phyloP scores from a whole-genome alignment of 2,888 invertebrate genomes.

The Luperina nickerlii region DNA sequence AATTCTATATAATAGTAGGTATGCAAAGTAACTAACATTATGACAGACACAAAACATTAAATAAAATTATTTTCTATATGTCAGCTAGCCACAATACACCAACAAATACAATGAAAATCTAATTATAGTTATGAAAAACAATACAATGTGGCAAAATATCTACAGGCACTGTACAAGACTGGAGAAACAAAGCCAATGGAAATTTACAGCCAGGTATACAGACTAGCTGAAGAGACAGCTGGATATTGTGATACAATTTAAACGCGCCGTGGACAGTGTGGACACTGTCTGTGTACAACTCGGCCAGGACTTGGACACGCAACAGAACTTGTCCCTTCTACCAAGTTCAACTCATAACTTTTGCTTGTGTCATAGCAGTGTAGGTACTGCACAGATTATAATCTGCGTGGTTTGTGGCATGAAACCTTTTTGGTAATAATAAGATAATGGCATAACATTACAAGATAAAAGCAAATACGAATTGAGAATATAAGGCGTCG shows the following conservation, averaged over 20 bases:
- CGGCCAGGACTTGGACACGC: background rate
- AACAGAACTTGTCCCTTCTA: background rate
- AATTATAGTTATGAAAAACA: background rate
- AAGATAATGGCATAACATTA: background rate
- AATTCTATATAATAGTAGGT: no score
- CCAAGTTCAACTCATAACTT: background rate
- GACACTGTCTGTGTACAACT: background rate
- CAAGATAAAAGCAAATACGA: background rate
- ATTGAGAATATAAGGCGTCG: background rate
- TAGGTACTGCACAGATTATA: background rate
- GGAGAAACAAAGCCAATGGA: no score
- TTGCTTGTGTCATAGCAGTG: background rate
- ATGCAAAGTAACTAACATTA: no score
- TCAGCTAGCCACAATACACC: background rate
- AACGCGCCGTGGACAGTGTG: background rate
- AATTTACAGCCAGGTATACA: background rate
- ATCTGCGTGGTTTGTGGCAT: background rate
- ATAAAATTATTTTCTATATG: background rate
- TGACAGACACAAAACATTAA: background rate
- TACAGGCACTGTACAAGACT: background rate
- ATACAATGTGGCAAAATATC: background rate
- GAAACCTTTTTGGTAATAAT: background rate
- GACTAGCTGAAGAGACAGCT: background rate
- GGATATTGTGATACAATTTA: conserved; percentile 1
- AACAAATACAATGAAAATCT: background rate